Base-by-base conservation (phyloP, 2,113 vertebrate species). In the Malurus melanocephalus region DNA sequence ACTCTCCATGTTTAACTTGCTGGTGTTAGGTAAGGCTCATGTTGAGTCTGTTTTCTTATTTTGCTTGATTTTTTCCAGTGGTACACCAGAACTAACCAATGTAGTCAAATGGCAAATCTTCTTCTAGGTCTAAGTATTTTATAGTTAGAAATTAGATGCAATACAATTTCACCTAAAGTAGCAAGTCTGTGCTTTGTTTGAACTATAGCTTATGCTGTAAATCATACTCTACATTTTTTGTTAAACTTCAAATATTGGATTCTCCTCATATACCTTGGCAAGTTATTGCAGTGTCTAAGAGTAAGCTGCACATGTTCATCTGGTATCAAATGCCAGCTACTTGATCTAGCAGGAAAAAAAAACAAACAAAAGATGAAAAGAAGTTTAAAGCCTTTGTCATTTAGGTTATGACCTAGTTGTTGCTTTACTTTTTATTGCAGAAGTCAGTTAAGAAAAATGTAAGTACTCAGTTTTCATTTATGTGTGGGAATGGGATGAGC, bases 381-480 rank as follows among this genome's bases (percentile, higher is more conserved):
- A 66, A 72, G 33, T 61, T 85, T 89, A 60, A 83, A 86, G 38
- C 77, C 57, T 85, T 87, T 85, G 57, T 86, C 33, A 65, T 86
- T 89, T 88, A 83, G 73, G 61, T 88, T 60, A 22, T 80, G 49
- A 89, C 79, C 85, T 64, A 76, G 32, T 74, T 87, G 45, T 91
- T 93, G 43, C 51, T 77, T 94, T 60, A 56, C 82, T 85, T 92
- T 87, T 33, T 85, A 5, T 87, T 80, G 64, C 65, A 83, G 53
- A 60, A 87, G 45, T 89, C 78, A 59, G 8, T 91, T 80, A 77
- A 62, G 23, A 30, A 43, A 33, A 51, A 33, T 73, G 2, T 28
- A 55, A 65, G 40, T 77, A 26, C 65, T 80, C 43, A 9, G 7
- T 83, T 60, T 93, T 87, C 33, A 18, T 38, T 15, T 49, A 4